Base-by-base conservation (phyloP, 2,113 vertebrate genomes). In the Melanocharis versteri region DNA sequence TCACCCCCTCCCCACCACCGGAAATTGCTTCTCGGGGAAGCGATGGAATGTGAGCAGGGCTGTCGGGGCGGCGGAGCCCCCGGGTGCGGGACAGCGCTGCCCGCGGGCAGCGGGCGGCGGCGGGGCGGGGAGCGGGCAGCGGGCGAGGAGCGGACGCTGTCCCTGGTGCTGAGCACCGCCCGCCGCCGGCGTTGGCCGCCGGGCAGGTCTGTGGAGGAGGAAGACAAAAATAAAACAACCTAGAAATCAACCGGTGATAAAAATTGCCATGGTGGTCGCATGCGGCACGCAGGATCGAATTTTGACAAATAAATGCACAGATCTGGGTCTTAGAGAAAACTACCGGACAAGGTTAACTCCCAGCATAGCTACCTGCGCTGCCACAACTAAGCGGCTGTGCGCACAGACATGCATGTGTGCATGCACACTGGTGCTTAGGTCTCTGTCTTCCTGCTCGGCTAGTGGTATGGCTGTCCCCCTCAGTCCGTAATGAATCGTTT, bases 131-230 rank as follows among this genome's bases (percentile, higher is more conserved):
- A 17, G 4, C 21, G 51, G 39, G 33, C 17, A 11, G 68, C 16
- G 30, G 16, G 51, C 9, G 14, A 1, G 45, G 14, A 53, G 56
- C 35, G 31, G 82, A 26, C 58, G 95, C 98, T 98, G 97, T 98
- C 98, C 97, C 11, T 75, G 96, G 98, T 98, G 57, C 98, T 98
- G 93, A 88, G 31, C 81, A 39, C 22, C 11, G 6, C 70, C 54
- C 9, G 57, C 57, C 7, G 7, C 61, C 4, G 7, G 19, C 53
- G 2, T 7, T 28, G 2, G 7, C 22, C 24, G 22, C 22, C 16
- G 5, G 69, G 3, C 28, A 3, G 71, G 11, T 65, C 57, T 44
- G 15, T 1, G 20, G 13, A 31, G n/a, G 17, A 24, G 11, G 7
- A 14, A 27, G 47, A 33, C n/a, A 48, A 24, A 62, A 80, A 89